Evolutionary conservation across 2,113 vertebrate genomes (phyloP).

Genomic region (Pomatostomus ruficeps): DNA sequence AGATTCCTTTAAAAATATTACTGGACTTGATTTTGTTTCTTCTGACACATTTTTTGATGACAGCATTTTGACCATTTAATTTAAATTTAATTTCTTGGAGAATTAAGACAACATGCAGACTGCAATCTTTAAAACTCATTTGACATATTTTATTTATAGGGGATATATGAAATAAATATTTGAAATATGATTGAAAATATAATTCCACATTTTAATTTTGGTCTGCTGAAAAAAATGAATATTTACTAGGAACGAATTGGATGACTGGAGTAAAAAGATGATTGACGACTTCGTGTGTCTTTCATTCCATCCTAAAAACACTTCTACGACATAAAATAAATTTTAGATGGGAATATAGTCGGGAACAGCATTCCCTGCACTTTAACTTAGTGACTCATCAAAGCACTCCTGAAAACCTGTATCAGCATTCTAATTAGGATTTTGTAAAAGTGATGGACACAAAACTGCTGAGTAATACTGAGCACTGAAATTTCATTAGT

Average conservation of each 20-base stretch:
- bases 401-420: not conserved
- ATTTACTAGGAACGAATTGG: not conserved
- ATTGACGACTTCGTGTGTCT: not conserved
- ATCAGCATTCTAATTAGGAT: slow-evolving; percentile 8
- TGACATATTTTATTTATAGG: not conserved
- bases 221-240: not conserved
- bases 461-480: not conserved
- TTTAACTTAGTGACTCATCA: not conserved
- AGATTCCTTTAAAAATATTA: not conserved
- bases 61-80: not conserved
- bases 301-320: not conserved
- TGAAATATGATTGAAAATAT: not conserved
- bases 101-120: not conserved
- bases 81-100: not conserved
- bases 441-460: slow-evolving; percentile 18
- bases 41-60: not conserved
- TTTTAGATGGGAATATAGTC: not conserved
- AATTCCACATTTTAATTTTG: not conserved
- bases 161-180: not conserved
- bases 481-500: not conserved
- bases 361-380: not conserved
- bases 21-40: not conserved
- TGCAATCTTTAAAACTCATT: not conserved
- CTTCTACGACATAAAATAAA: not conserved
- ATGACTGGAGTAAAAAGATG: not conserved